Evolutionary conservation across 1,140 invertebrate species (phyloP).

Genomic region (Monomorium pharaonis): DNA sequence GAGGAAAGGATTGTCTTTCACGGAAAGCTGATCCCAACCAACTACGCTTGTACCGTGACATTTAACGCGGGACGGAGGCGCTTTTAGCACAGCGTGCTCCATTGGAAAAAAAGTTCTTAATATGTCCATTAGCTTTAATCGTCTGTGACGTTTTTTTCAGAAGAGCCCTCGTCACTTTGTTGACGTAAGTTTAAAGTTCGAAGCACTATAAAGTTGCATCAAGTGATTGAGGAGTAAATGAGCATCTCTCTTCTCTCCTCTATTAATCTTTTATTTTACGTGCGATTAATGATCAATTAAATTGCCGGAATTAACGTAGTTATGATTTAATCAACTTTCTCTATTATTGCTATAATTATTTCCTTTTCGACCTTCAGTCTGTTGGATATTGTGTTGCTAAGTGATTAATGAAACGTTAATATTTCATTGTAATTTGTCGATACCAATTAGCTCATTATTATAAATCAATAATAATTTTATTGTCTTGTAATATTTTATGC

Average conservation of each 20-base stretch:
- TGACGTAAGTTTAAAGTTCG: not conserved
- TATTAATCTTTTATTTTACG: not conserved
- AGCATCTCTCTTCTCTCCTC: not conserved
- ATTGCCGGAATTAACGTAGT: not conserved
- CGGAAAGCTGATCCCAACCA: constrained; percentile 5
- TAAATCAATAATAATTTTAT: not conserved
- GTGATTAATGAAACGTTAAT: constrained; percentile 10
- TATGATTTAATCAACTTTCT: not conserved
- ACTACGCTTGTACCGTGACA: not conserved
- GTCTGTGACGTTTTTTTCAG: not conserved
- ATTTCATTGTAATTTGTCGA: not conserved
- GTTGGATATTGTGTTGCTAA: not conserved
- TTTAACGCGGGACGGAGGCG: not conserved
- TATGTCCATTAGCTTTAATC: not conserved
- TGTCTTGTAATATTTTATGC: not conserved
- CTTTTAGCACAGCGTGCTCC: not conserved
- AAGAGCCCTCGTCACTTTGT: not conserved
- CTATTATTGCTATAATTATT: not conserved
- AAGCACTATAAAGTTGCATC: not conserved
- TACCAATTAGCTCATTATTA: not conserved
- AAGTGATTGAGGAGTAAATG: not conserved
- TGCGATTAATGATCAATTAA: not conserved
- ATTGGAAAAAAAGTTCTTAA: constrained; percentile 8
- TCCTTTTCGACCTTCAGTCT: not conserved
- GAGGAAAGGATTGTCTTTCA: constrained; percentile 37